Evolutionary conservation across 37 sponge, comb jelly and placozoan genomes (phyloP), one percentile per base, ranked within the genome.

Genomic region (Geodia barretti): DNA sequence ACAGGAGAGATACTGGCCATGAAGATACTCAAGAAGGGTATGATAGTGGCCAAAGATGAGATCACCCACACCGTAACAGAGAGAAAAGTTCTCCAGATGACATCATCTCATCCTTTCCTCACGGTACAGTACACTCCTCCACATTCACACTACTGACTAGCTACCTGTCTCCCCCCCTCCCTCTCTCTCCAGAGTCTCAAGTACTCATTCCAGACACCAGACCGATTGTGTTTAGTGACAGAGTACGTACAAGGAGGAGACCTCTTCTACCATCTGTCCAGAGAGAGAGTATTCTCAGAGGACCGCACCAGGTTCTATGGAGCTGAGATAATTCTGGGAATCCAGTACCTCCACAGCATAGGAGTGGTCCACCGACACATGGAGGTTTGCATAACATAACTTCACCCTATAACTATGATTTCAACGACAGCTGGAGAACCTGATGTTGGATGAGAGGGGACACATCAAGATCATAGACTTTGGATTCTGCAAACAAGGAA

Each of bases 231-330:
- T 65, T 98, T 98, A 73, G 99, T 98, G 39, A 95, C 96, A 96
- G 99, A 98, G 67, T 98, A 98, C 68, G 99, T 98, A 54, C 93
- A 93, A 72, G 99, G 99, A 59, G 99, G 99, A 66, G 99, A 98
- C 85, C 92, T 98, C 61, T 98, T 98, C 92, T 98, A 96, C 84
- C 99, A 98, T 77, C 68, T 98, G 35, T 91, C 94, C 8, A 69
- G 91, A n/a, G 99, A 98, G 74, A 42, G 99, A 29, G 83, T 90
- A 4, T 98, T 98, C 88, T 85, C 96, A 28, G 99, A 98, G 69
- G 91, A 92, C 64, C 41, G 99, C 7, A 83, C 99, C 1, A 61
- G 96, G 23, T 98, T 96, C 88, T 98, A 98, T 81, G 96, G 94
- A 0, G 90, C 91, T 0, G 99, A 98, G 83, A 98, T 98, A 37